phyloP scores from a whole-genome alignment of 2,888 invertebrate genomes.

The Tromatobia lineatoria region DNA sequence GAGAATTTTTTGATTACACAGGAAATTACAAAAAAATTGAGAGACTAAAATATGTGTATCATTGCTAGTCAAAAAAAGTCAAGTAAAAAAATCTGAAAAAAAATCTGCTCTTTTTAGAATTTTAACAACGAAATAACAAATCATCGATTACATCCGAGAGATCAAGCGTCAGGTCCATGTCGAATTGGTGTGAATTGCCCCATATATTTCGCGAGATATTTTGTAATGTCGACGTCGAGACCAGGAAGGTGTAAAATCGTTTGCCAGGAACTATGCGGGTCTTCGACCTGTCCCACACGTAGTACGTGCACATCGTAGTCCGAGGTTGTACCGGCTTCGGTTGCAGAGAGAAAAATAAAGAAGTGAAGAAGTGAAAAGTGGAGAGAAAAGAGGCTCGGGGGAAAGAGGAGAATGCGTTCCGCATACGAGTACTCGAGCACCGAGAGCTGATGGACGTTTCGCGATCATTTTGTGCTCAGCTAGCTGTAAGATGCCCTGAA shows the following conservation, averaged over 20 bases:
- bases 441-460: slow-evolving; percentile 36
- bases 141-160: no score
- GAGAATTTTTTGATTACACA: no score
- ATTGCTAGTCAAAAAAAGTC: no score
- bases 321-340: slow-evolving; percentile 20
- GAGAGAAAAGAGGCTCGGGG: slow-evolving; percentile 3
- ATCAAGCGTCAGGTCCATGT: no score
- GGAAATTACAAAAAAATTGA: no score
- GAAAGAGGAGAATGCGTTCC: slow-evolving; percentile 60
- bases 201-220: slow-evolving; percentile 7
- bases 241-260: slow-evolving; percentile 44
- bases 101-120: no score
- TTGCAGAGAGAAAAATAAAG: slow-evolving; percentile 24
- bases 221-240: slow-evolving; percentile 12
- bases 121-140: no score
- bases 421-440: slow-evolving; percentile 41
- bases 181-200: no score
- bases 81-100: no score
- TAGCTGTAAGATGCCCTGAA: neutral
- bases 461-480: slow-evolving; percentile 39
- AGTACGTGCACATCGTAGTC: slow-evolving; percentile 19
- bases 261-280: slow-evolving; percentile 54
- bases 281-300: slow-evolving; percentile 67
- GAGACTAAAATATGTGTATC: no score
- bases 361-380: neutral